Conservation (phyloP, 2,888 invertebrate genomes). For the Lordiphosa andalusiaca region DNA sequence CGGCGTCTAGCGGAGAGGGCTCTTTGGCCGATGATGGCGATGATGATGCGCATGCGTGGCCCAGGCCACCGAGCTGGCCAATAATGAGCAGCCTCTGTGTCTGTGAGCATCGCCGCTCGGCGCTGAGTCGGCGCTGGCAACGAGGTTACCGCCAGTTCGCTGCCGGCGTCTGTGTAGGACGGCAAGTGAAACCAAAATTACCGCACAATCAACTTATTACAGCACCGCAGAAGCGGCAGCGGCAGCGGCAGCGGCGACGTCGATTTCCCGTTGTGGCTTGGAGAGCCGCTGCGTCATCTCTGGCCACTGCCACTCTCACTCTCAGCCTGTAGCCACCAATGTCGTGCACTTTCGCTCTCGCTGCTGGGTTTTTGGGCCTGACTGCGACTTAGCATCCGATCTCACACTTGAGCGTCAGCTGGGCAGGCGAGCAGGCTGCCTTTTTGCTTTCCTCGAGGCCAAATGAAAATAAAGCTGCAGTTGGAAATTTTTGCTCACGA, state of each 20-base stretch:
- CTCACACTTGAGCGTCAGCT: slow-evolving; percentile 56
- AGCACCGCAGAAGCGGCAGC: slow-evolving; percentile 45
- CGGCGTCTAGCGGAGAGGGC: slow-evolving; percentile 40
- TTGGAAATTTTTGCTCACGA: slow-evolving; percentile 57
- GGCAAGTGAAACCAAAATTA: slow-evolving; percentile 76
- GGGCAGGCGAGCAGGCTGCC: slow-evolving; percentile 57
- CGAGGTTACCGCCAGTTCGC: slow-evolving; percentile 7
- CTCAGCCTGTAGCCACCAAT: slow-evolving; percentile 40
- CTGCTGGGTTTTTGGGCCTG: slow-evolving; percentile 38
- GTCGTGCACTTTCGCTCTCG: slow-evolving; percentile 76
- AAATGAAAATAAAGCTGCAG: slow-evolving; percentile 23
- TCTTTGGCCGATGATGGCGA: slow-evolving; percentile 52
- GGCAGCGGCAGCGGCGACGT: slow-evolving; percentile 20
- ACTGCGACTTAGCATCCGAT: slow-evolving; percentile 22
- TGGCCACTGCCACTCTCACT: slow-evolving; percentile 10
- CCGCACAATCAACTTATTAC: slow-evolving; percentile 77
- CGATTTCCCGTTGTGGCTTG: slow-evolving; percentile 67
- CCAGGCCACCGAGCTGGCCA: slow-evolving; percentile 62
- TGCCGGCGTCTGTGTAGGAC: slow-evolving; percentile 43
- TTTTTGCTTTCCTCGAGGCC: slow-evolving; percentile 39
- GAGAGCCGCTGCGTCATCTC: slow-evolving; percentile 42
- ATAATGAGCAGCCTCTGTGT: slow-evolving; percentile 46
- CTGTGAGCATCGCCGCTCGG: slow-evolving; percentile 43
- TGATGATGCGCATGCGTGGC: slow-evolving; percentile 62
- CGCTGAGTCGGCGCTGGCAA: slow-evolving; percentile 17